Evolutionary conservation across 2,888 invertebrate genomes (phyloP), one percentile per base, ranked within the genome.

Genomic region (Eurytoma adleriae): DNA sequence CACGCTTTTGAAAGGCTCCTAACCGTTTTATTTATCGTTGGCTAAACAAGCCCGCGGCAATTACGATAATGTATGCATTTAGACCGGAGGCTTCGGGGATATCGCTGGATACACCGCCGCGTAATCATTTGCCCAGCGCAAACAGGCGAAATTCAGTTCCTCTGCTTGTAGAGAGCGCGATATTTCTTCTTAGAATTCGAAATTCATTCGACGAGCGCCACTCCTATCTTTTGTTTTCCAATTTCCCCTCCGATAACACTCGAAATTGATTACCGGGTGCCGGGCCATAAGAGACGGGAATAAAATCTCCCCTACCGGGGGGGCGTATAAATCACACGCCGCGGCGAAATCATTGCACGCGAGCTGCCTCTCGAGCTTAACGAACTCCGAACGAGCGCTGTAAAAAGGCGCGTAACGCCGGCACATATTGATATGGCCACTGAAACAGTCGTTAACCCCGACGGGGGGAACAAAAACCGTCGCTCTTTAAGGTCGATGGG

Each of bases 391-490:
- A 14, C 52, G 16, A 52, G 16, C 62, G 18, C 64, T 18, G 14
- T 64, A 64, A 64, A 64, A 64, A 4, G 30, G 30, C 27, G 54
- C 10, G 54, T n/a, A 7, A 40, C 40, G 20, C 27, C 27, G 27
- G 56, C 54, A n/a, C 54, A 18, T 69, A 69, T 69, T 54, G 56
- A 56, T 56, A 56, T 16, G n/a, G 30, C 27, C 18, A 30, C 12
- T 54, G 56, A 56, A 56, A 69, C 30, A 40, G 56, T 27, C 30
- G 27, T 61, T 61, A 61, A 61, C 27, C 61, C 1, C 30, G 30
- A 4, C 30, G 30, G 30, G 4, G 30, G 4, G 30, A 30, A 30
- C 30, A 4, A 30, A 30, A 30, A 30, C 3, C 30, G 4, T 30
- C 30, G 30, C 30, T 30, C 30, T 30, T 30, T 2, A 30, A 30